These are phyloP conservation scores for Dryoscopus gambensis DNA, from an alignment of 2,113 vertebrate species.

Conservation along the genomic window DNA sequence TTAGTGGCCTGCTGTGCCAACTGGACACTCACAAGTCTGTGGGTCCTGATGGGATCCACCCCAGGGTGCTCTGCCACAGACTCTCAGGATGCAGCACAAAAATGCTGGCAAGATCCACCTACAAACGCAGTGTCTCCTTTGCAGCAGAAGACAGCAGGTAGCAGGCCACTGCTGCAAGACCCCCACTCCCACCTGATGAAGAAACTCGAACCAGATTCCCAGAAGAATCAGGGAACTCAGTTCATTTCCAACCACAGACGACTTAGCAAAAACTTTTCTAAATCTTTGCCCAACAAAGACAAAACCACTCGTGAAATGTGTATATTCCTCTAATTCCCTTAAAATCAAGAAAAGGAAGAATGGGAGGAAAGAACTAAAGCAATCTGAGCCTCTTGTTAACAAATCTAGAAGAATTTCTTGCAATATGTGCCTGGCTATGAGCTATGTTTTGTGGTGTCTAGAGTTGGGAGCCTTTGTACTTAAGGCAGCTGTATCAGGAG, in stretches of 20 bases:
- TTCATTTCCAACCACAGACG: not conserved
- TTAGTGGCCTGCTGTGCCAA: not conserved
- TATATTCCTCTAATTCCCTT: not conserved
- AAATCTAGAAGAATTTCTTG: not conserved
- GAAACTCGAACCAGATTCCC: not conserved
- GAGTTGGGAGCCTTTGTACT: not conserved
- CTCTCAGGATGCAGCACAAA: not conserved
- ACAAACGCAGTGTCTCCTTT: accelerated
- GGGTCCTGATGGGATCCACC: not conserved
- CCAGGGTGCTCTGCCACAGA: not conserved
- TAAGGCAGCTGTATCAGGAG: not conserved
- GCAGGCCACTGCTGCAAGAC: not conserved
- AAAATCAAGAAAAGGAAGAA: not conserved
- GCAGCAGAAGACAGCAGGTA: not conserved
- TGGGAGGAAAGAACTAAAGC: not conserved
- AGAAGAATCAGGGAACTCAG: not conserved
- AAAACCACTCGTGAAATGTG: not conserved
- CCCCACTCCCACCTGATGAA: not conserved
- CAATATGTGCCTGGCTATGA: not conserved
- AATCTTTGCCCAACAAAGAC: not conserved
- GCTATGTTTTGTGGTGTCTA: not conserved
- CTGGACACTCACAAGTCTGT: too few relatives aligned
- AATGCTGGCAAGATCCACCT: not conserved
- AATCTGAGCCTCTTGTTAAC: not conserved
- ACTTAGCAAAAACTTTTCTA: not conserved